A percentile compares a stretch with the other conserved stretches of the same genome.
These are phyloP conservation scores for Podarcis lilfordi DNA, from an alignment of 2,797 vertebrate species.

Conservation along the genomic window DNA sequence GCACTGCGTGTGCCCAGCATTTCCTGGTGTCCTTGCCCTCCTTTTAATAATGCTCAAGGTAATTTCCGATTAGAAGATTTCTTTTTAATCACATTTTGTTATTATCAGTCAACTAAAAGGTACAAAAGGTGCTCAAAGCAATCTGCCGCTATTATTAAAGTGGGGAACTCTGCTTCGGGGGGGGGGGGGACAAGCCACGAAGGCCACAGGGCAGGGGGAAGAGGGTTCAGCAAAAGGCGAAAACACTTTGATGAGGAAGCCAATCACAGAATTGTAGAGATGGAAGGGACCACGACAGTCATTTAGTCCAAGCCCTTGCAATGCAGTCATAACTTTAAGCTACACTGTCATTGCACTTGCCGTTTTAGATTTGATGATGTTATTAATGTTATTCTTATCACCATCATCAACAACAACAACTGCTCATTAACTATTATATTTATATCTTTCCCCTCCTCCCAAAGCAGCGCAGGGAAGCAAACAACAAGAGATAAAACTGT, in stretches of 20 bases:
- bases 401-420: too few species aligned
- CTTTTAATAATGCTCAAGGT: slow-evolving; percentile 44
- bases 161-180: slow-evolving; percentile 1
- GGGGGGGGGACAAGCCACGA: background rate
- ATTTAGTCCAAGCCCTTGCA: too few species aligned
- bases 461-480: too few species aligned
- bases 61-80: slow-evolving; percentile 62
- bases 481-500: too few species aligned
- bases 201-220: background rate
- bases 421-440: too few species aligned
- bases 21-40: slow-evolving; percentile 52
- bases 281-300: too few species aligned
- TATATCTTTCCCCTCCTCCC: too few species aligned
- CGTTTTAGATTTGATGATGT: background rate
- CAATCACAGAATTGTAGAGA: background rate
- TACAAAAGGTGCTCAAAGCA: slow-evolving; percentile 35
- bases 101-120: slow-evolving; percentile 52
- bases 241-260: background rate
- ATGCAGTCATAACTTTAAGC: background rate
- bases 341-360: background rate
- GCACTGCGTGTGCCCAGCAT: slow-evolving; percentile 54
- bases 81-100: slow-evolving; percentile 45
- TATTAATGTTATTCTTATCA: too few species aligned
- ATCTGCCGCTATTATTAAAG: slow-evolving; percentile 7
- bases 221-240: slow-evolving; percentile 10